Conservation (phyloP, 1,140 invertebrate genomes). For the Drosophila pectinifera region DNA sequence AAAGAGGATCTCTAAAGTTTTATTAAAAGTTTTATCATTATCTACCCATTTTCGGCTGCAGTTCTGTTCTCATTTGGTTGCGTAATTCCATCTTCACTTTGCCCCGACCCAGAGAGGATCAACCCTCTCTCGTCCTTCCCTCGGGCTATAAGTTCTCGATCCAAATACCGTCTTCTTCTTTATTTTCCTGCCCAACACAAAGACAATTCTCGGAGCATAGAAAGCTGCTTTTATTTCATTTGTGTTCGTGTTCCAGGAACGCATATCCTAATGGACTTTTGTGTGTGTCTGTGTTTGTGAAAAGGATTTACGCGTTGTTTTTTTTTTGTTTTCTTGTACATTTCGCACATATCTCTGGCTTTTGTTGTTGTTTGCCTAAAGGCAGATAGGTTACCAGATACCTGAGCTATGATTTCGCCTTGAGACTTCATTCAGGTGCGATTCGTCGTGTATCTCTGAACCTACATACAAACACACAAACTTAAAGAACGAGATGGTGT, state of each 20-base stretch:
- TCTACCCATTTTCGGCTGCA: neutral
- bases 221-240: slow-evolving; percentile 62
- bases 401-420: slow-evolving; percentile 76
- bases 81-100: slow-evolving; percentile 45
- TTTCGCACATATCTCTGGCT: slow-evolving; percentile 58
- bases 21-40: neutral
- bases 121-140: slow-evolving; percentile 30
- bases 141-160: slow-evolving; percentile 22
- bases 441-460: slow-evolving; percentile 21
- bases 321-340: slow-evolving; percentile 34
- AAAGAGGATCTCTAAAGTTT: no score
- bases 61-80: slow-evolving; percentile 9
- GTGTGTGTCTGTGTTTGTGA: slow-evolving; percentile 51
- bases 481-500: slow-evolving; percentile 24
- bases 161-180: slow-evolving; percentile 26
- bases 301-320: slow-evolving; percentile 78
- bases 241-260: slow-evolving; percentile 67
- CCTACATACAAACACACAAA: slow-evolving; percentile 2
- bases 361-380: slow-evolving; percentile 50
- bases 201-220: slow-evolving; percentile 31
- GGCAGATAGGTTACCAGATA: slow-evolving; percentile 71
- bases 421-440: slow-evolving; percentile 68
- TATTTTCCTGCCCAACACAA: slow-evolving; percentile 54
- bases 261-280: slow-evolving; percentile 22
- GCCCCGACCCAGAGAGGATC: slow-evolving; percentile 14